Evolutionary conservation across 2,113 vertebrate genomes (phyloP).

Genomic region (Ornithorhynchus anatinus): DNA sequence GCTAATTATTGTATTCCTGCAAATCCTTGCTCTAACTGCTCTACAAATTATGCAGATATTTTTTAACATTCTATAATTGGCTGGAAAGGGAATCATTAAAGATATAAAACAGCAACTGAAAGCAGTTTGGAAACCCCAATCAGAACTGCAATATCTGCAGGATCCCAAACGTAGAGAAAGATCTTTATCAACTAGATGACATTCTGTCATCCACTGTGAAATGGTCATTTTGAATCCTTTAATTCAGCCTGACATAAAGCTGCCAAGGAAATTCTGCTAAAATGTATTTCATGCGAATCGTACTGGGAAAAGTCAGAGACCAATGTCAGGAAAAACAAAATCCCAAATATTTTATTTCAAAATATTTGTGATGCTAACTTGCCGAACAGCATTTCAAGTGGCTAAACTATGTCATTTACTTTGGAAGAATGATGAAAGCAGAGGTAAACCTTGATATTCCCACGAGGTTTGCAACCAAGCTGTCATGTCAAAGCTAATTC

Average conservation of each 20-base stretch:
- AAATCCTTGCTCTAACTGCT: background rate
- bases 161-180: background rate
- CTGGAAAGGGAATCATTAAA: background rate
- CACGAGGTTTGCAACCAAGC: too few relatives aligned
- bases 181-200: background rate
- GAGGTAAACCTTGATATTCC: too few relatives aligned
- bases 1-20: background rate
- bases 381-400: too few relatives aligned
- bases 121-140: background rate
- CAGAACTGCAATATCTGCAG: background rate
- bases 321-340: background rate
- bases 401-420: too few relatives aligned
- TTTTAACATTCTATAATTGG: background rate
- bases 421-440: too few relatives aligned
- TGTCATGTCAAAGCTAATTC: too few relatives aligned
- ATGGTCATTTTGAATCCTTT: background rate
- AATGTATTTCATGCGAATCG: background rate
- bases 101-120: background rate
- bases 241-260: background rate
- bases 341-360: background rate
- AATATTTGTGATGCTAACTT: too few relatives aligned
- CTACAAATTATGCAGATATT: background rate
- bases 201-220: background rate
- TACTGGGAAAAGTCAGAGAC: background rate
- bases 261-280: background rate